phyloP scores from a whole-genome alignment of 2,888 invertebrate genomes.

The Caenorhabditis sp. region DNA sequence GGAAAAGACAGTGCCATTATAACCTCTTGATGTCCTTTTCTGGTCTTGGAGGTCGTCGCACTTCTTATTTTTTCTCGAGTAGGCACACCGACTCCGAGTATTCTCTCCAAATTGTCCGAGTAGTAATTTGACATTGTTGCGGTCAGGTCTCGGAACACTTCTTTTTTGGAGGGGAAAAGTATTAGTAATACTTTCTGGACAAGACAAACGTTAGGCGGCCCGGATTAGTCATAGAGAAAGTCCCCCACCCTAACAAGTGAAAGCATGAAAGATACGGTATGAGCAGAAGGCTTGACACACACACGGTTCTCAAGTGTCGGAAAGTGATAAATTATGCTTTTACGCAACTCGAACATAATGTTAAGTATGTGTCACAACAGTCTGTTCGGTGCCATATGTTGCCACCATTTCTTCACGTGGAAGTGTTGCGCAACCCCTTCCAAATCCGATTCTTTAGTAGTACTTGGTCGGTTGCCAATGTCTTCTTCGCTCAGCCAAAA shows the following conservation, averaged over 20 bases:
- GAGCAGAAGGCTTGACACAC: slow-evolving; percentile 3
- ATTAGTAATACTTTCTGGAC: background rate
- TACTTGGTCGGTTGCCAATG: slow-evolving; percentile 15
- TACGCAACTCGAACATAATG: slow-evolving; percentile 54
- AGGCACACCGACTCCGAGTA: slow-evolving; percentile 34
- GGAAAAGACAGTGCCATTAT: slow-evolving; percentile 40
- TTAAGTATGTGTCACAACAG: slow-evolving; percentile 58
- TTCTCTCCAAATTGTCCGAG: slow-evolving; percentile 46
- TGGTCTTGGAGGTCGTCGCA: slow-evolving; percentile 47
- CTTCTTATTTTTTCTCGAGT: slow-evolving; percentile 45
- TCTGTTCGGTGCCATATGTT: slow-evolving; percentile 34
- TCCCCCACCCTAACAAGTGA: slow-evolving; percentile 9
- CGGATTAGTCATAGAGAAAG: slow-evolving; percentile 31
- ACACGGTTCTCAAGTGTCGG: slow-evolving; percentile 50
- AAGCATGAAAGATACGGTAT: background rate
- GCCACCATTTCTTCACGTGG: slow-evolving; percentile 24
- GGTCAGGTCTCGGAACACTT: background rate
- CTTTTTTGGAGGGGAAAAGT: slow-evolving; percentile 1
- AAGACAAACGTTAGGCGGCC: too few species aligned
- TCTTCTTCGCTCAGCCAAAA: too few species aligned
- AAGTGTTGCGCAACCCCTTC: slow-evolving; percentile 18
- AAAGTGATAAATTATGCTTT: slow-evolving; percentile 56
- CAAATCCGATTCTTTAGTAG: background rate
- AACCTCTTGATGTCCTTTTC: slow-evolving; percentile 56
- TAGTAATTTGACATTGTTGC: slow-evolving; percentile 51